Conservation (phyloP, 2,888 invertebrate species). For the Ophioninae sp. region DNA sequence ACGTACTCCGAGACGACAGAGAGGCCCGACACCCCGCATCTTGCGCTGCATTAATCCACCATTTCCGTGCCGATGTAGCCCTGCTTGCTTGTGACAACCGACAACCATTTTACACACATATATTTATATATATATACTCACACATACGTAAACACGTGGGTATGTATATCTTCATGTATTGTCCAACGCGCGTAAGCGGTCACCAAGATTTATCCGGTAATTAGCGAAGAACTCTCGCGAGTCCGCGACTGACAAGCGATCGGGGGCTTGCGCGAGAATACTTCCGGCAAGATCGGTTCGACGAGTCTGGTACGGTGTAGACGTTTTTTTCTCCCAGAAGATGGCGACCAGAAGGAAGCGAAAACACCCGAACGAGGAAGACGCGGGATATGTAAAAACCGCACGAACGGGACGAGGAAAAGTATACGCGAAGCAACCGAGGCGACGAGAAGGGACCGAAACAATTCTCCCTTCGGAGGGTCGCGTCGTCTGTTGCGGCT, state of each 20-base stretch:
- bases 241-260: conserved; percentile 57
- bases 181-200: conserved; percentile 8
- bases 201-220: conserved; percentile 72
- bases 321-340: background rate
- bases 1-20: conserved; percentile 60
- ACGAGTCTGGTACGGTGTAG: background rate
- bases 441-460: conserved; percentile 39
- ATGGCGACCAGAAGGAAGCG: background rate
- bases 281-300: background rate
- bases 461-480: conserved; percentile 35
- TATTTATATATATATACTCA: background rate
- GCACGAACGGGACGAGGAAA: no score
- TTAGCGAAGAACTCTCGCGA: conserved; percentile 71
- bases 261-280: background rate
- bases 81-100: conserved; percentile 61
- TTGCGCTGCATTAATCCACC: conserved; percentile 43
- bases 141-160: no score
- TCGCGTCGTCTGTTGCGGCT: conserved; percentile 32
- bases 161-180: background rate
- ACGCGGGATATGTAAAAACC: no score
- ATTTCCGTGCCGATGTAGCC: conserved; percentile 61
- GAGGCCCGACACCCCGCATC: conserved; percentile 63
- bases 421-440: background rate
- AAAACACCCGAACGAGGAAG: background rate
- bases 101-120: conserved; percentile 38